These are phyloP conservation scores for Armadillidium nasatum DNA, from an alignment of 1,140 invertebrate species.

Conservation along the genomic window DNA sequence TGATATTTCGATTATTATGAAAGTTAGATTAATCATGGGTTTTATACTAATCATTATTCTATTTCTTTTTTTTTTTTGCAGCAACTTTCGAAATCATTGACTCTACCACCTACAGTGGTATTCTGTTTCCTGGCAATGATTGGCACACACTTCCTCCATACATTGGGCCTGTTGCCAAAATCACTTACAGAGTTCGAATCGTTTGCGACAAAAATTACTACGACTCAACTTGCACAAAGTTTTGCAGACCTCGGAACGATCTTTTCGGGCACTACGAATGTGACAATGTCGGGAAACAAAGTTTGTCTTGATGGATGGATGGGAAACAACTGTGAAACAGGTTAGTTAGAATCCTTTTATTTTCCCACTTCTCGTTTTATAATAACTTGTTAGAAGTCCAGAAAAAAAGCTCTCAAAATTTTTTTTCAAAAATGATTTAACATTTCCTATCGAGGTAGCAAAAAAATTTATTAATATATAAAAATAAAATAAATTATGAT, in stretches of 20 bases:
- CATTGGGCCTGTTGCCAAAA: constrained; percentile 50
- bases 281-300: constrained; percentile 47
- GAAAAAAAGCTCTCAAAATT: too few relatives aligned
- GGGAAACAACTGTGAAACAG: constrained; percentile 54
- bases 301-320: constrained; percentile 55
- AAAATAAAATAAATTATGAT: too few relatives aligned
- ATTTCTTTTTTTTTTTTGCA: not conserved
- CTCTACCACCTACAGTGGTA: constrained; percentile 80
- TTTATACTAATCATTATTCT: not conserved
- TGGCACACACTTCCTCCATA: constrained; percentile 81
- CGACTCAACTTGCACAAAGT: constrained; percentile 53
- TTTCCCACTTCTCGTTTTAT: too few relatives aligned
- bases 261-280: constrained; percentile 54
- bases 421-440: too few relatives aligned
- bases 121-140: constrained; percentile 76
- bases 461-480: too few relatives aligned
- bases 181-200: constrained; percentile 52
- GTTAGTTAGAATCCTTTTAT: constrained; percentile 25
- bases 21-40: too few relatives aligned
- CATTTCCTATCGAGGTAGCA: too few relatives aligned
- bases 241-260: constrained; percentile 47
- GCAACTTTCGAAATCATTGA: constrained; percentile 62
- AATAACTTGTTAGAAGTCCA: too few relatives aligned
- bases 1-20: too few relatives aligned
- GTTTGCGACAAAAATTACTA: constrained; percentile 52